Base-by-base conservation (phyloP, 2,888 invertebrate genomes). In the Eupithecia exiguata region DNA sequence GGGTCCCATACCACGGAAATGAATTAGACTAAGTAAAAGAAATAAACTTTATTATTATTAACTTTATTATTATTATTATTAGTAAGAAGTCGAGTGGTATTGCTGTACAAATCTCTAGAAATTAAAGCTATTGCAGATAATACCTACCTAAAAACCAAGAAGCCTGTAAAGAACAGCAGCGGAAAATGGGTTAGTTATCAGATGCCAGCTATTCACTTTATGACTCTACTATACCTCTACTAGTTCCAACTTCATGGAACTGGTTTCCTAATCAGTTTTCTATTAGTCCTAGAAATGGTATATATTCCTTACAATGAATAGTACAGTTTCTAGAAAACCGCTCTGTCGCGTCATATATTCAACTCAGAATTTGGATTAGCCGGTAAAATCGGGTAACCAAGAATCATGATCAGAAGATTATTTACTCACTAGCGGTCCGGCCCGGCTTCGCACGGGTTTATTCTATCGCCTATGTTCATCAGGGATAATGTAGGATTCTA, bases 261-360 rank as follows among this genome's bases (percentile, higher is more conserved):
- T 46, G 49, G 68, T 72, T 68, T 35, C 69, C 10, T 21, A 58
- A 65, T 63, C 53, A 49, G 38, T 68, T 25, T 68, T 0, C 46
- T 18, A 40, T 10, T 10, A 53, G 21, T 58, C 58, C 25, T 46
- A 30, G 66, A 58, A 73, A 70, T 46, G 61, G 46, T 68, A 72
- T 72, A 35, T 5, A 25, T 25, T 25, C 21, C 53, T 53, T 43
- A 30, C 65, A 40, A 62, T 61, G 62, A 63, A 72, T 69, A 35
- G 38, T 30, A 49, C 36, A 38, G 53, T 72, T 63, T 69, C 68
- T 68, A 68, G 53, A 53, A 58, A 53, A 53, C 53, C 68, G 38
- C 38, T n/a, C n/a, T 38, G 58, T 68, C 61, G 40, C 66, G 69
- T 30, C 36, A 53, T 14, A 62, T 62, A 10, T 18, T 62, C 35